These are phyloP conservation scores for Phacellophora camtschatica DNA, from an alignment of 30 jellyfish, hydroid and myxozoan species.

Conservation along the genomic window DNA sequence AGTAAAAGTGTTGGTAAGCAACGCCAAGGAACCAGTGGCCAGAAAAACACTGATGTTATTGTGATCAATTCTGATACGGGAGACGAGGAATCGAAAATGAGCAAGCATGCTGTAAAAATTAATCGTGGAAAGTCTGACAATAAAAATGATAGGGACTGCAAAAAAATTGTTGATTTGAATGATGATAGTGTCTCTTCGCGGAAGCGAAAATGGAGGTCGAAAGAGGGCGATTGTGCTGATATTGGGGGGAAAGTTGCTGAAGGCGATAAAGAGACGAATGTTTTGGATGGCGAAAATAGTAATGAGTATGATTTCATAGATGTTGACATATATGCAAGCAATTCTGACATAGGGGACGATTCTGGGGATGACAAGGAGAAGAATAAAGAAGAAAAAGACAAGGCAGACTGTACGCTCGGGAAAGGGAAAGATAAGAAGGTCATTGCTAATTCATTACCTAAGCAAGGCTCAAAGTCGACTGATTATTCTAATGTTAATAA, in stretches of 20 bases:
- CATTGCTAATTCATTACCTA: background rate
- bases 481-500: too few species aligned
- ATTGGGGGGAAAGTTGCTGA: background rate
- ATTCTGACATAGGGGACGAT: background rate
- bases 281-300: background rate
- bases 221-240: background rate
- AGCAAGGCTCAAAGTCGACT: too few species aligned
- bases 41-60: background rate
- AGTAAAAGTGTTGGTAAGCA: too few species aligned
- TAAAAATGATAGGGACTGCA: background rate
- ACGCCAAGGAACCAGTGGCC: too few species aligned
- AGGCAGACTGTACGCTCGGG: background rate
- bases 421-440: background rate
- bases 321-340: constrained; percentile 19
- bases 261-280: background rate
- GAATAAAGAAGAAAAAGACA: background rate
- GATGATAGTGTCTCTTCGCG: too few species aligned
- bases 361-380: background rate
- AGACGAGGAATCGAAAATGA: background rate
- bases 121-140: background rate
- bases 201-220: background rate
- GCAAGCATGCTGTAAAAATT: background rate
- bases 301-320: background rate
- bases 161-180: too few species aligned
- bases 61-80: background rate